Evolutionary conservation across 2,797 vertebrate genomes (phyloP), one percentile per base, ranked within the genome.

Genomic region (Falco naumanni): DNA sequence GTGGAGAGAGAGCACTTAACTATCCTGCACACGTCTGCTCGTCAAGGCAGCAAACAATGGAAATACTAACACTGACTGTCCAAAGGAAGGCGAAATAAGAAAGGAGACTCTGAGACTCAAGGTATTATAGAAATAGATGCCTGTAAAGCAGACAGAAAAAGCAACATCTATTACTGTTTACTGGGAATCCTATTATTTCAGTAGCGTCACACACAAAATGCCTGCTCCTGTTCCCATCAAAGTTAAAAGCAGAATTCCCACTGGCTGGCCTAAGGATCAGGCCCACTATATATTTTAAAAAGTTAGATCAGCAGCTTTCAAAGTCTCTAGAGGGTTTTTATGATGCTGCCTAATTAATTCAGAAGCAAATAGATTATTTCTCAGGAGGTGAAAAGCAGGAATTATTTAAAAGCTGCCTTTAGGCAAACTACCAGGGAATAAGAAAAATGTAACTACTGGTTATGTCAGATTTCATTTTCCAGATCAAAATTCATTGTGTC

Each of bases 371-470:
- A 83, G 83, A 89, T 91, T 65, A 71, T 95, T 93, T 96, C 97
- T 96, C 84, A 86, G 86, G 91, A 93, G 90, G 89, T 72, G 69
- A 86, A 92, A 70, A 57, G 88, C 80, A 92, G 93, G 89, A 96
- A 96, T 96, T 96, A 97, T 97, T 96, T 97, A 97, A 97, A 97
- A 96, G 91, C 87, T 95, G 94, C 96, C 94, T 96, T 96, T 95
- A 96, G 96, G 96, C 96, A 94, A 95, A 96, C 81, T 94, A 97
- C 75, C 54, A 94, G 81, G 76, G 93, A 97, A 88, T 93, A 97
- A 92, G 89, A 96, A 97, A 97, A 97, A 96, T 90, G 64, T 96
- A 97, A 97, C 97, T 96, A 97, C 91, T 95, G 93, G 85, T 97
- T 95, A 94, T 97, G 95, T 96, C 96, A 96, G 97, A 96, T 96